phyloP scores from a whole-genome alignment of 2,888 invertebrate genomes.

The Drosophila seclusa region DNA sequence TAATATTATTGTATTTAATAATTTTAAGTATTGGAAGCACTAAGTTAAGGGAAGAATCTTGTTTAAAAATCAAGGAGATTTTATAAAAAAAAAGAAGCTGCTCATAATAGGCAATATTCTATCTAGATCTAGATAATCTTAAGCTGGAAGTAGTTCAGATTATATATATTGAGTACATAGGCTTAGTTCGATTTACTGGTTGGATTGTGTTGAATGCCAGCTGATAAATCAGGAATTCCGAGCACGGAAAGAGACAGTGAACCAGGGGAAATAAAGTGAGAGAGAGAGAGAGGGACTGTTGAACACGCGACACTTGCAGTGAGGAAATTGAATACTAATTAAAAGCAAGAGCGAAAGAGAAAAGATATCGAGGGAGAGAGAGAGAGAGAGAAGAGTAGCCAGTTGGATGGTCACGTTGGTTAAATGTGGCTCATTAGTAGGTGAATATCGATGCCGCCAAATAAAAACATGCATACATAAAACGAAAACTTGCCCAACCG shows the following conservation, averaged over 20 bases:
- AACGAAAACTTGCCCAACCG: slow-evolving; percentile 70
- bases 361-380: background rate
- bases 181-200: slow-evolving; percentile 1
- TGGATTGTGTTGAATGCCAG: slow-evolving; percentile 8
- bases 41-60: background rate
- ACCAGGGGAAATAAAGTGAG: background rate
- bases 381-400: slow-evolving; percentile 2
- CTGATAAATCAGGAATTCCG: slow-evolving; percentile 54
- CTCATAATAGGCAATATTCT: background rate
- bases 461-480: slow-evolving; percentile 22
- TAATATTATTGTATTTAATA: no score
- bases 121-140: background rate
- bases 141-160: background rate
- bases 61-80: background rate
- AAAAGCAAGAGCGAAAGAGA: background rate
- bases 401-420: slow-evolving; percentile 39
- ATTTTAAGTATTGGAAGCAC: background rate
- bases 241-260: slow-evolving; percentile 35
- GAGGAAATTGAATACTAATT: slow-evolving; percentile 45
- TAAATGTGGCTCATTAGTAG: slow-evolving; percentile 48
- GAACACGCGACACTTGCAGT: slow-evolving; percentile 40
- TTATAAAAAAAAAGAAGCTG: background rate
- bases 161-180: background rate
- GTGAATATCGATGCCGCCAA: slow-evolving; percentile 40
- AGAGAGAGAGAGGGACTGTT: slow-evolving; percentile 3